Percentiles rank a stretch among this genome's conserved stretches.
These are phyloP conservation scores for Drosophila oshimai DNA, from an alignment of 1,140 invertebrate species.

Conservation along the genomic window DNA sequence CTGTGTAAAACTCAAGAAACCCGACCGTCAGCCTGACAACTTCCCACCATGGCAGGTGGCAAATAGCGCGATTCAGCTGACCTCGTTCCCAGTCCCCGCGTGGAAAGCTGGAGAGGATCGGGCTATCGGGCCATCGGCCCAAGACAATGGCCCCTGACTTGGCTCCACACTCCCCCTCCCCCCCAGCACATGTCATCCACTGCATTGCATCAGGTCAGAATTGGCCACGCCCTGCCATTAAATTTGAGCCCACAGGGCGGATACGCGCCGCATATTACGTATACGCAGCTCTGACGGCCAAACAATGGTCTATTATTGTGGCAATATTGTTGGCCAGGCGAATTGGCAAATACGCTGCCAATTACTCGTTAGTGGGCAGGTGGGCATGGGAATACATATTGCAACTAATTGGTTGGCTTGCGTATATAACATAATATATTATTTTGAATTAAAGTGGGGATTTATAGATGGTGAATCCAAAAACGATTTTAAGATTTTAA, in stretches of 20 bases:
- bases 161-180: no score
- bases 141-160: conserved; percentile 15
- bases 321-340: background rate
- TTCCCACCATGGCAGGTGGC: conserved; percentile 18
- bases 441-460: background rate
- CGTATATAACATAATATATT: background rate
- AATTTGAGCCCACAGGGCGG: background rate
- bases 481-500: background rate
- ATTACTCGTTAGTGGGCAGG: conserved; percentile 9
- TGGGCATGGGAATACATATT: conserved; percentile 5
- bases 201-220: conserved; percentile 47
- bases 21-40: background rate
- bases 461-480: background rate
- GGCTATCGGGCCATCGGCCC: background rate
- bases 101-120: no score
- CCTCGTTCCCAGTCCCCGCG: conserved; percentile 16
- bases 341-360: conserved; percentile 19
- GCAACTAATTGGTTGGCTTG: background rate
- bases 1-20: background rate
- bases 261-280: conserved; percentile 30
- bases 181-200: conserved; percentile 1
- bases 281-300: conserved; percentile 26
- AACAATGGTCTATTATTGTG: conserved; percentile 7
- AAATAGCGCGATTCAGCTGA: conserved; percentile 23
- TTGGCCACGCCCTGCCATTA: conserved; percentile 26